A percentile compares a stretch with the other conserved stretches of the same genome.
Conservation (phyloP, 2,113 vertebrate genomes). For the Peromyscus leucopus region DNA sequence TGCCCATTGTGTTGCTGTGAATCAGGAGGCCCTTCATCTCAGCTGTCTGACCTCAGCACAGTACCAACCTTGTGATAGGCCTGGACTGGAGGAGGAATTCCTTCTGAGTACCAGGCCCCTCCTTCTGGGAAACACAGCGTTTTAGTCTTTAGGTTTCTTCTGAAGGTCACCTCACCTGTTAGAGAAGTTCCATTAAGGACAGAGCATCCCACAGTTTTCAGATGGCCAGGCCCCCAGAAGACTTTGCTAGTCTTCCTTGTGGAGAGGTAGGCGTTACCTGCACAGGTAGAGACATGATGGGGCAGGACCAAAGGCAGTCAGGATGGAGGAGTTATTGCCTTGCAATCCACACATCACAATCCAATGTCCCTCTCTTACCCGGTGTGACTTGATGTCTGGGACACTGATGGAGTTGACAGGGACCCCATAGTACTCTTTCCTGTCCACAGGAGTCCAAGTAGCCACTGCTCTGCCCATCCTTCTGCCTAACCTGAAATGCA, state of each 20-base stretch:
- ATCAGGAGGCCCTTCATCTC: background rate
- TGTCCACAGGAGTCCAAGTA: background rate
- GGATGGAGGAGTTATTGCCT: background rate
- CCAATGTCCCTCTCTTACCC: background rate
- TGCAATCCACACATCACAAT: background rate
- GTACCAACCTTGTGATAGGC: background rate
- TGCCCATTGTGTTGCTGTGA: background rate
- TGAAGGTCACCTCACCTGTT: background rate
- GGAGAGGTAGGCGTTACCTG: constrained; percentile 39
- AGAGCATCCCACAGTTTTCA: background rate
- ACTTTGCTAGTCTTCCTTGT: background rate
- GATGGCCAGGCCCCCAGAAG: constrained; percentile 28
- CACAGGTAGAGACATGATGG: background rate
- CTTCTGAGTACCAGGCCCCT: background rate
- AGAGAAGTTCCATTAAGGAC: constrained; percentile 31
- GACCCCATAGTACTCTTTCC: background rate
- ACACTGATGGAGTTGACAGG: background rate
- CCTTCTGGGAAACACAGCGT: background rate
- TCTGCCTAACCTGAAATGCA: background rate
- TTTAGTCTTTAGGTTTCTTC: background rate
- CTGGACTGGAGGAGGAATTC: background rate
- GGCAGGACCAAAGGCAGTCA: background rate
- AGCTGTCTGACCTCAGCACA: background rate
- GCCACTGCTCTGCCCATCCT: background rate
- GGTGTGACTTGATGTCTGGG: background rate